Evolutionary conservation across 1,140 invertebrate genomes (phyloP).

Genomic region (Trichonephila clavata): DNA sequence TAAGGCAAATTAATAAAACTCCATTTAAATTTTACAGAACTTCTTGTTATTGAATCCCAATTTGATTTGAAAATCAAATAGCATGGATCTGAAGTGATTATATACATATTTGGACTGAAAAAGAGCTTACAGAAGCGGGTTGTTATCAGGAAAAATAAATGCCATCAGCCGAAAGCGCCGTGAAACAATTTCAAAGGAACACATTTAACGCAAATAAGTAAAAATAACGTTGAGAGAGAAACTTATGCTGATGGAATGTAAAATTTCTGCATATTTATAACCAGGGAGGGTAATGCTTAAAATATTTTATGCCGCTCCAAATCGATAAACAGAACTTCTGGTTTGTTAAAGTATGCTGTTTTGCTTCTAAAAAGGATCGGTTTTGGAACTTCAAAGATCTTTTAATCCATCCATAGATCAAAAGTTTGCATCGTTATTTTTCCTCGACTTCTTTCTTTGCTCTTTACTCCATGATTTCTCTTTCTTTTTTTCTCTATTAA

Average conservation of each 20-base stretch:
- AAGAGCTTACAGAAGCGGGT: not conserved
- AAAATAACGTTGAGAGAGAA: not conserved
- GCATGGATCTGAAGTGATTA: too few relatives aligned
- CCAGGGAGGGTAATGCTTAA: not conserved
- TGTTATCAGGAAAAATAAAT: not conserved
- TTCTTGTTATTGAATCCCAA: too few relatives aligned
- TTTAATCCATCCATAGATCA: not conserved
- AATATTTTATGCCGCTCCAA: not conserved
- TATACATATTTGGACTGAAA: too few relatives aligned
- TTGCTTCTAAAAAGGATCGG: not conserved
- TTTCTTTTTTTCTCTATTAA: not conserved
- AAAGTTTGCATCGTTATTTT: not conserved
- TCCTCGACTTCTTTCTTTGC: not conserved
- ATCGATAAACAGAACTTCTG: not conserved
- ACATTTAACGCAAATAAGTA: not conserved
- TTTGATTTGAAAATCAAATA: too few relatives aligned
- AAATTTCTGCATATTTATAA: not conserved
- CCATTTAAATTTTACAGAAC: too few relatives aligned
- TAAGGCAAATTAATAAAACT: too few relatives aligned
- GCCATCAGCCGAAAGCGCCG: not conserved
- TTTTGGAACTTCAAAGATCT: not conserved
- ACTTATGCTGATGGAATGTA: not conserved
- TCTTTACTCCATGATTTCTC: not conserved
- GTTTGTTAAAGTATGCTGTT: not conserved
- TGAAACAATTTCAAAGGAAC: not conserved